A percentile compares a stretch with the other conserved stretches of the same genome.
Evolutionary conservation across 2,888 invertebrate species (phyloP).

Genomic region (Oegoconia quadripuncta): DNA sequence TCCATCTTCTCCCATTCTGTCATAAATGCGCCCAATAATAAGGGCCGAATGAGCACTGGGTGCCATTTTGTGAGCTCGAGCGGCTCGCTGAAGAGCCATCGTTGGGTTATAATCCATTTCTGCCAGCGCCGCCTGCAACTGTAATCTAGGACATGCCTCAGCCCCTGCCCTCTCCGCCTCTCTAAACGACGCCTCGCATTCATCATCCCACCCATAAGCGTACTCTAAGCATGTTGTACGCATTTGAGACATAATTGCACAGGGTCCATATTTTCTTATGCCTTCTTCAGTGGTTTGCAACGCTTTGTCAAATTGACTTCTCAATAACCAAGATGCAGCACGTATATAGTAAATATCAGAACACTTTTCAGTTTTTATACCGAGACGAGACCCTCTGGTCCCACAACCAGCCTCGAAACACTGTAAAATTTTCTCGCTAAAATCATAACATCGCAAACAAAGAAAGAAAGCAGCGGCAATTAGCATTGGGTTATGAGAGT

Average conservation of each 20-base stretch:
- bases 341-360: slow-evolving; percentile 52
- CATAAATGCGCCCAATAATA: slow-evolving; percentile 51
- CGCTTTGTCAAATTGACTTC: slow-evolving; percentile 39
- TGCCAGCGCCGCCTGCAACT: slow-evolving; percentile 49
- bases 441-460: slow-evolving; percentile 58
- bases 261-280: slow-evolving; percentile 52
- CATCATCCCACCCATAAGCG: slow-evolving; percentile 49
- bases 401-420: slow-evolving; percentile 53
- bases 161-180: slow-evolving; percentile 54
- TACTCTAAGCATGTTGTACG: slow-evolving; percentile 45
- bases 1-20: slow-evolving; percentile 37
- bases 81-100: slow-evolving; percentile 57
- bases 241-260: slow-evolving; percentile 55
- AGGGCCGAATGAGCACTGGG: slow-evolving; percentile 60
- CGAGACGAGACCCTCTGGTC: slow-evolving; percentile 38
- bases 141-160: slow-evolving; percentile 39
- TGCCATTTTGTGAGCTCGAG: slow-evolving; percentile 53
- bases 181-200: slow-evolving; percentile 45
- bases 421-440: slow-evolving; percentile 46
- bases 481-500: slow-evolving; percentile 47
- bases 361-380: slow-evolving; percentile 20
- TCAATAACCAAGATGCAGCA: slow-evolving; percentile 49
- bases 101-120: slow-evolving; percentile 38
- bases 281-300: slow-evolving; percentile 38
- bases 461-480: slow-evolving; percentile 67